phyloP scores from a whole-genome alignment of 2,113 vertebrate genomes.

The Calypte anna region DNA sequence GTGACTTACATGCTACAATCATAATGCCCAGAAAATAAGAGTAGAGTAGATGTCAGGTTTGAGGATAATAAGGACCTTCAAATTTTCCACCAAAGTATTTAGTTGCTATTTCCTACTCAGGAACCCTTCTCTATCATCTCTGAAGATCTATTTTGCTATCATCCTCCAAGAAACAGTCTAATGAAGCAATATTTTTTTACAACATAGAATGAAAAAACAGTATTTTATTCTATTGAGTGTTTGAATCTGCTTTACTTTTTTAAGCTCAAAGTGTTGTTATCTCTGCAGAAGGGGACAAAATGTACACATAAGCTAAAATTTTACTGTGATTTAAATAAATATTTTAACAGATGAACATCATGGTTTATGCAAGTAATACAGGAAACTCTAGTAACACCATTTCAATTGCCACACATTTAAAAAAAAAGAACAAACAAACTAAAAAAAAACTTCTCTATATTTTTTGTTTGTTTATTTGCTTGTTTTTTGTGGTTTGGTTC shows the following conservation, averaged over 20 bases:
- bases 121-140: background rate
- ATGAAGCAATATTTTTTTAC: background rate
- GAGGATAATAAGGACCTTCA: background rate
- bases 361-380: background rate
- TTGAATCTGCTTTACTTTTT: background rate
- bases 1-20: background rate
- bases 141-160: background rate
- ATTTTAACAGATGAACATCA: background rate
- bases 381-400: background rate
- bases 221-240: background rate
- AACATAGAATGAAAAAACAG: background rate
- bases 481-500: background rate
- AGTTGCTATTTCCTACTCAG: background rate
- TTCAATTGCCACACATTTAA: background rate
- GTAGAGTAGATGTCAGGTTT: background rate
- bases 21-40: background rate
- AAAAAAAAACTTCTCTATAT: too few relatives aligned
- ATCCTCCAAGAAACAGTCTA: background rate
- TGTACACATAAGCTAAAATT: background rate
- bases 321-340: background rate
- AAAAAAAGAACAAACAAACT: too few relatives aligned
- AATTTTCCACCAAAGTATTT: background rate
- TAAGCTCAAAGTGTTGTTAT: background rate
- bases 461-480: too few relatives aligned
- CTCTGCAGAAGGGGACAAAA: background rate